These are phyloP conservation scores for Philantomba maxwellii DNA, from an alignment of 2,113 vertebrate species.

Conservation along the genomic window DNA sequence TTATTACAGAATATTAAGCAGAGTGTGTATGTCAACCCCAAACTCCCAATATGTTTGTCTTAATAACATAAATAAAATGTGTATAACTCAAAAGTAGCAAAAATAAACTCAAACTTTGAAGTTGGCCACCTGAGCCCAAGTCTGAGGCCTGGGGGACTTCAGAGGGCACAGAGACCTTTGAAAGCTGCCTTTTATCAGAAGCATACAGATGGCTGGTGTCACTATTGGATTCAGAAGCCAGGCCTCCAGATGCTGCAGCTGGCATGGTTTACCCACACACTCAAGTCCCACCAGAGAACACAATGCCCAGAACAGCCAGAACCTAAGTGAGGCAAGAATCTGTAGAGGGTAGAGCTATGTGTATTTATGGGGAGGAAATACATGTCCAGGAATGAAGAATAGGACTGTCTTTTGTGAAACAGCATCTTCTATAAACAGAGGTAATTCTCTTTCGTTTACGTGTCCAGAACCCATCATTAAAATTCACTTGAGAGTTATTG, in stretches of 20 bases:
- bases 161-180: conserved; percentile 9
- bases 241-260: not conserved
- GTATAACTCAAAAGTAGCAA: not conserved
- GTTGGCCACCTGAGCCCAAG: not conserved
- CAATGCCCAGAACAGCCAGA: not conserved
- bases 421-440: not conserved
- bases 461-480: conserved; percentile 32
- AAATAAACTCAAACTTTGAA: not conserved
- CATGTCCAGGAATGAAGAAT: not conserved
- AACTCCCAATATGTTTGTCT: not conserved
- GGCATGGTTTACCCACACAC: not conserved
- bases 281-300: not conserved
- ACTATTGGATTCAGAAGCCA: not conserved
- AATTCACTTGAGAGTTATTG: conserved; percentile 40
- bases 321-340: not conserved
- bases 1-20: not conserved
- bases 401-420: not conserved
- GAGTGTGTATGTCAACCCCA: not conserved
- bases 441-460: conserved; percentile 13
- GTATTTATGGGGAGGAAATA: not conserved
- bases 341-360: not conserved
- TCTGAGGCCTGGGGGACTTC: not conserved
- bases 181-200: not conserved
- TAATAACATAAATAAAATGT: not conserved
- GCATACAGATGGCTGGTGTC: conserved; percentile 2